A percentile compares a stretch with the other conserved stretches of the same genome.
Conservation (phyloP, 2,113 vertebrate genomes). For the Paradoxurus hermaphroditus region DNA sequence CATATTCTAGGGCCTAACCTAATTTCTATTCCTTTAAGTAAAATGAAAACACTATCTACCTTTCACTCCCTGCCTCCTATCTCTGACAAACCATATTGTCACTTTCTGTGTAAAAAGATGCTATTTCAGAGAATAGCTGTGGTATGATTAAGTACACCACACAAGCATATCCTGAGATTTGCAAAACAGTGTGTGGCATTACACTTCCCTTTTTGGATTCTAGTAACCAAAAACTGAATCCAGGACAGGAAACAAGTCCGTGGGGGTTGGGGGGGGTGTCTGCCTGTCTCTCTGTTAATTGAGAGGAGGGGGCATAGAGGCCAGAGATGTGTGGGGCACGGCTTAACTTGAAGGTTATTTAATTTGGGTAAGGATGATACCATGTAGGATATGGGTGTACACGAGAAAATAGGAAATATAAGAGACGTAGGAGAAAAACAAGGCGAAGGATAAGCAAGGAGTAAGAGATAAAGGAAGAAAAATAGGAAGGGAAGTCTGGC, state of each 20-base stretch:
- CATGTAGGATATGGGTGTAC: background rate
- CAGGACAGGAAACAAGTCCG: background rate
- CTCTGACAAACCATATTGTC: slow-evolving; percentile 32
- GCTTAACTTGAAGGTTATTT: background rate
- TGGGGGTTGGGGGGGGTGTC: background rate
- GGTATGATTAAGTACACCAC: background rate
- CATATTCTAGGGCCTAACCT: background rate
- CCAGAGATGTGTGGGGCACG: background rate
- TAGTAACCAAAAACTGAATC: slow-evolving; percentile 41
- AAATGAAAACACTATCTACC: slow-evolving; percentile 52
- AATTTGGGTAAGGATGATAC: background rate
- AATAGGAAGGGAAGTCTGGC: slow-evolving; percentile 39
- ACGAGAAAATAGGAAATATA: background rate
- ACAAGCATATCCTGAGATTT: slow-evolving; percentile 42
- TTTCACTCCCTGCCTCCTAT: background rate
- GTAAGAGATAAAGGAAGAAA: slow-evolving; percentile 48
- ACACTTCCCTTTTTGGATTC: slow-evolving; percentile 63
- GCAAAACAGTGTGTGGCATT: slow-evolving; percentile 40
- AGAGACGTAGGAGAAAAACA: background rate
- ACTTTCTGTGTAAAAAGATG: slow-evolving; percentile 42
- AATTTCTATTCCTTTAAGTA: slow-evolving; percentile 55
- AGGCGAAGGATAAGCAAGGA: background rate
- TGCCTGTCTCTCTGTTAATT: background rate
- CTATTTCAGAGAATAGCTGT: slow-evolving; percentile 43
- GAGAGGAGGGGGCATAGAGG: background rate